A percentile compares a stretch with the other conserved stretches of the same genome.
These are phyloP conservation scores for Heteractis magnifica DNA, from an alignment of 92 coral and sea anemone species.

Conservation along the genomic window DNA sequence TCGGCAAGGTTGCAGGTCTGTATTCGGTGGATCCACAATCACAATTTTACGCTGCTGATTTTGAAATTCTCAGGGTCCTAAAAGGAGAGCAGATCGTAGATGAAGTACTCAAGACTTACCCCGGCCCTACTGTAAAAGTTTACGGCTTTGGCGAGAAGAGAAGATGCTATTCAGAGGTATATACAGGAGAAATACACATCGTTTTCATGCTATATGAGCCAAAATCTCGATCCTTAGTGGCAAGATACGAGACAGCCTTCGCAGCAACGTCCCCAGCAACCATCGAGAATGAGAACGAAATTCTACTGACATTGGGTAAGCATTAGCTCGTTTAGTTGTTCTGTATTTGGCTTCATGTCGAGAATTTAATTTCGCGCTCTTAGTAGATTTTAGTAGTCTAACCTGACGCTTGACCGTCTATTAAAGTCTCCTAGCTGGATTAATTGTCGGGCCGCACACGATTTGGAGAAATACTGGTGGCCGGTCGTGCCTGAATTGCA, in stretches of 20 bases:
- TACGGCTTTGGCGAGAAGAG: constrained; percentile 85
- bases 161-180: constrained; percentile 63
- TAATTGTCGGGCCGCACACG: constrained; percentile 10
- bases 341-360: not conserved
- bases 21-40: constrained; percentile 43
- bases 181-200: constrained; percentile 69
- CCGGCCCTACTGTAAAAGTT: constrained; percentile 64
- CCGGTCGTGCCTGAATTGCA: not conserved
- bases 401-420: not conserved
- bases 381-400: constrained; percentile 4
- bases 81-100: constrained; percentile 78
- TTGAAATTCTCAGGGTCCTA: constrained; percentile 69
- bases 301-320: constrained; percentile 82
- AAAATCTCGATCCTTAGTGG: constrained; percentile 59
- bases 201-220: constrained; percentile 73
- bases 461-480: not conserved
- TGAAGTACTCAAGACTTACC: constrained; percentile 63
- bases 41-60: constrained; percentile 72
- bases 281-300: constrained; percentile 64
- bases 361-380: constrained; percentile 10
- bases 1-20: constrained; percentile 75
- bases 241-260: constrained; percentile 72
- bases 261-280: constrained; percentile 85
- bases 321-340: constrained; percentile 22
- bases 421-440: not conserved